Evolutionary conservation across 2,113 vertebrate species (phyloP), one percentile per base, ranked within the genome.

Genomic region (Dicaeum eximium): DNA sequence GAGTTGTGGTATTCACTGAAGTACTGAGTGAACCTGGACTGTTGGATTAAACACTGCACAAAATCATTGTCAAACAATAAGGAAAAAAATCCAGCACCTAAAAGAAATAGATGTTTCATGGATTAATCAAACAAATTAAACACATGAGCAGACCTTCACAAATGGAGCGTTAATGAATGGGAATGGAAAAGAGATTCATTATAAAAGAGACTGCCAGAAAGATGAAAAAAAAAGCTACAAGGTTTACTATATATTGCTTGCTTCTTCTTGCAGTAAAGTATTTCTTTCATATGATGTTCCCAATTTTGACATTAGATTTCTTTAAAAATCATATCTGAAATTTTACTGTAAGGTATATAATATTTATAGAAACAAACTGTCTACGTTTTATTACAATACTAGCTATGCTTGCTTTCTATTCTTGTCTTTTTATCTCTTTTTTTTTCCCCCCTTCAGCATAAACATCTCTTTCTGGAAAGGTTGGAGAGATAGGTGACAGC

Each of bases 341-440:
- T 80, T 51, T 69, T 69, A 40, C 67, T 83, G 5, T 60, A 75
- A 48, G 18, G 5, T n/a, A 45, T 64, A 53, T 57, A 80, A 50
- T 53, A 90, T 93, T 88, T 89, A 83, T 53, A 54, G 51, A 83
- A 91, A 91, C 11, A 73, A 88, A 70, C 10, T 45, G 9, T 38
- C 37, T 48, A 13, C 0, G 0, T 54, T 86, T 92, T 40, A 38
- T 65, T 69, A 31, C 38, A 80, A 40, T 10, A 42, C 17, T 20
- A 87, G 15, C 13, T 78, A 35, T 45, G 3, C 6, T 88, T 80
- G 11, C 4, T 78, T 70, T 3, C 11, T 64, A 56, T 13, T 5
- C 16, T 66, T 37, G 21, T 17, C 3, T 42, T 48, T 33, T 40
- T 57, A 20, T n/a, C 5, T 21, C 7, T 33, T 10, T 22, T 6